Evolutionary conservation across 2,113 vertebrate genomes (phyloP).

Genomic region (Butorides virescens): DNA sequence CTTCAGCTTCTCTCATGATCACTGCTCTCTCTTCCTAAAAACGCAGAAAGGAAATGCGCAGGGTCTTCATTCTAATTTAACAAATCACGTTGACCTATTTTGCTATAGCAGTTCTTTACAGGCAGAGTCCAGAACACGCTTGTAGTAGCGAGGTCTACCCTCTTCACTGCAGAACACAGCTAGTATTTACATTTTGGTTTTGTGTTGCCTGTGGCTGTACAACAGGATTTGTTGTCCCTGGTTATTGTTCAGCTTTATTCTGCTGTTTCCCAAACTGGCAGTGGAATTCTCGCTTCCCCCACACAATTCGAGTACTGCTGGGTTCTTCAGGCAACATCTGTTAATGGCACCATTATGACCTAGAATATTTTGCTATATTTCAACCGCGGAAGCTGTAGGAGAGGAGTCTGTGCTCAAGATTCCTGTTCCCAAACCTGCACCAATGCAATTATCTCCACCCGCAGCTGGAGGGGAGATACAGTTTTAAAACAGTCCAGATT

Average conservation of each 20-base stretch:
- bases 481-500: neutral
- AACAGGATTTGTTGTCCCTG: neutral
- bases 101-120: neutral
- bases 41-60: neutral
- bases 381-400: neutral
- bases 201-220: neutral
- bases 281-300: neutral
- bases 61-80: neutral
- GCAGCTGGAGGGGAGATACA: neutral
- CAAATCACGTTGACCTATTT: accelerated
- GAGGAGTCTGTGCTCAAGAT: neutral
- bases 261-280: neutral
- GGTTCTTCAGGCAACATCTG: neutral
- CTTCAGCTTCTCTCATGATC: neutral
- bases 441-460: neutral
- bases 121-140: neutral
- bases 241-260: neutral
- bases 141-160: neutral
- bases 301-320: accelerated
- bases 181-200: neutral
- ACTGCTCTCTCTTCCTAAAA: neutral
- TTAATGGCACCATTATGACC: accelerated
- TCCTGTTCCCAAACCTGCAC: neutral
- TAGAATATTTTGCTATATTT: neutral
- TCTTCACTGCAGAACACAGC: neutral